Percentiles rank a stretch among this genome's conserved stretches.
Conservation (phyloP, 2,113 vertebrate species). For the Hippocampus zosterae region DNA sequence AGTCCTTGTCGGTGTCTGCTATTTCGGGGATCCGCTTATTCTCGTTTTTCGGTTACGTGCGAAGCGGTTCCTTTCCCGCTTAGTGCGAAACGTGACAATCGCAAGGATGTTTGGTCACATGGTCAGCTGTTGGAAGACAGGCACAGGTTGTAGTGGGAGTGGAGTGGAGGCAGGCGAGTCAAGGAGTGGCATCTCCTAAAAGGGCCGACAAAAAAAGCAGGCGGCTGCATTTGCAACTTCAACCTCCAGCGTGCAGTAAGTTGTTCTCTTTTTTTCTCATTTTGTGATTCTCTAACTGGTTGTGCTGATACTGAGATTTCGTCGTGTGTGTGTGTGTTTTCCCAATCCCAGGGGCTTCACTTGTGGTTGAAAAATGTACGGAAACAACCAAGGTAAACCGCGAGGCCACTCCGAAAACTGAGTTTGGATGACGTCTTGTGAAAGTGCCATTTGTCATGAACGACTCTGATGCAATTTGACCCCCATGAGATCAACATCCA, state of each 20-base stretch:
- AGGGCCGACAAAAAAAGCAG: not conserved
- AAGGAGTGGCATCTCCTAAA: not conserved
- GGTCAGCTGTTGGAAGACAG: not conserved
- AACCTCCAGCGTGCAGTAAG: constrained; percentile 20
- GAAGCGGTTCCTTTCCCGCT: no score
- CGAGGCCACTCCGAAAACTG: not conserved
- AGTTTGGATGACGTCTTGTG: not conserved
- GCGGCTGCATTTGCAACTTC: constrained; percentile 1
- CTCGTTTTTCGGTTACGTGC: no score
- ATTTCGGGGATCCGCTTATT: no score
- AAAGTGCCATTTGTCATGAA: not conserved
- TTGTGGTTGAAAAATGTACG: constrained; percentile 42
- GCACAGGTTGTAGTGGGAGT: not conserved
- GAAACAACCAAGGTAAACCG: constrained; percentile 56
- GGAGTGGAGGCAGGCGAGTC: not conserved
- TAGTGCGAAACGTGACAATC: no score
- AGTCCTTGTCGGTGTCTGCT: no score
- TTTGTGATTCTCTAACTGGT: not conserved
- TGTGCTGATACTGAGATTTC: not conserved
- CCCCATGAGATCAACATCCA: no score
- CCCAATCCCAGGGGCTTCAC: constrained; percentile 3
- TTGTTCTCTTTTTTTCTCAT: not conserved
- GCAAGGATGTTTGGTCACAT: no score
- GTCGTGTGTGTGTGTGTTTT: not conserved
- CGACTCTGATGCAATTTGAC: not conserved